phyloP scores from a whole-genome alignment of 2,888 invertebrate genomes.

The Lathronympha strigana region DNA sequence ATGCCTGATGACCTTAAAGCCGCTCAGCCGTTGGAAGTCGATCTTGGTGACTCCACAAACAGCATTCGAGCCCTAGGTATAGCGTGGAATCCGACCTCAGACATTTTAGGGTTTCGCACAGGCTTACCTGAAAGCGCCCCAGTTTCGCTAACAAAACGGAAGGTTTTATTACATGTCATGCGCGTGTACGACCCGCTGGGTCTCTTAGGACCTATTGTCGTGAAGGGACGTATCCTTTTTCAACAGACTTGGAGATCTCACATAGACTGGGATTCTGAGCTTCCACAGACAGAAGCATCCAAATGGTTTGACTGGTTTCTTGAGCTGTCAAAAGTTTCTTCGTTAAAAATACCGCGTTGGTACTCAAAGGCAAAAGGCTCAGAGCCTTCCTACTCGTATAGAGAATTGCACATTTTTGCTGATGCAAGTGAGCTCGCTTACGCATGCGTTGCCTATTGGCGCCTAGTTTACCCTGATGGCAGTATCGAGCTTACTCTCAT shows the following conservation, averaged over 20 bases:
- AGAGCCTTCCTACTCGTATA: slow-evolving; percentile 1
- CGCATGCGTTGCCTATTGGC: slow-evolving; percentile 35
- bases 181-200: slow-evolving; percentile 11
- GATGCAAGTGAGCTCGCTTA: slow-evolving; percentile 36
- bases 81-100: background rate
- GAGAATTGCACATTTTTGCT: slow-evolving; percentile 26
- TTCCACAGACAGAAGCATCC: background rate
- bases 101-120: background rate
- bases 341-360: slow-evolving; percentile 1
- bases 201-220: slow-evolving; percentile 4
- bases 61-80: slow-evolving; percentile 9
- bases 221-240: background rate
- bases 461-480: slow-evolving; percentile 1
- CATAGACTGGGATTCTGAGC: slow-evolving; percentile 4
- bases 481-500: slow-evolving; percentile 22
- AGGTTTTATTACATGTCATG: slow-evolving; percentile 9
- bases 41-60: background rate
- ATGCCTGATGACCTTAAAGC: background rate
- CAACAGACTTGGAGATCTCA: background rate
- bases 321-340: background rate
- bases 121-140: background rate
- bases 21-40: background rate
- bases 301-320: slow-evolving; percentile 15
- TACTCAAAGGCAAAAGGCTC: slow-evolving; percentile 8
- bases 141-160: slow-evolving; percentile 1